Percentiles rank a stretch among this genome's conserved stretches.
phyloP scores from a whole-genome alignment of 2,888 invertebrate species.

The Callimorpha dominula region DNA sequence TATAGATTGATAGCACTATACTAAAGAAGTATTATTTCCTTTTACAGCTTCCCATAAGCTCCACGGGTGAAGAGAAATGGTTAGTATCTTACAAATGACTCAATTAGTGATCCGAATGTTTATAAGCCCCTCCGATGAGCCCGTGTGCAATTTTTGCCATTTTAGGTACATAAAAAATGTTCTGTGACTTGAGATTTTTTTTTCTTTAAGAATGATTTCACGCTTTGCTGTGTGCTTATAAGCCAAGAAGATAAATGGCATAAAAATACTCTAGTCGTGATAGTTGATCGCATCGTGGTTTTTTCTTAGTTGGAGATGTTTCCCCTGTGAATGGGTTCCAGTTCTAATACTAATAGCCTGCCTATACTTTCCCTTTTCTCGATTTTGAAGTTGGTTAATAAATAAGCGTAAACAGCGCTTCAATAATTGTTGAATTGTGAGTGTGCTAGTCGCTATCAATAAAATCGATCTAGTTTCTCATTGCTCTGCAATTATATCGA shows the following conservation, averaged over 20 bases:
- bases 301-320: background rate
- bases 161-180: no score
- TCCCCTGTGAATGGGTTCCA: background rate
- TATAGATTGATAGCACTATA: no score
- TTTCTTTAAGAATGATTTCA: background rate
- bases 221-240: background rate
- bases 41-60: no score
- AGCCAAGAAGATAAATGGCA: no score
- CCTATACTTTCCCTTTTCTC: background rate
- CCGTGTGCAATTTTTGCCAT: background rate
- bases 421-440: background rate
- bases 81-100: no score
- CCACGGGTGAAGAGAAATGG: no score
- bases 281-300: background rate
- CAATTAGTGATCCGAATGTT: no score
- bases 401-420: background rate
- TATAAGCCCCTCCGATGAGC: background rate
- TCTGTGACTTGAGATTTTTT: background rate
- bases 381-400: background rate
- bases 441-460: slow-evolving; percentile 20
- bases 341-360: background rate
- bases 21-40: no score
- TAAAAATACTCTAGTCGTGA: no score
- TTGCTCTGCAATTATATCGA: slow-evolving; percentile 40
- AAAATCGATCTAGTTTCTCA: slow-evolving; percentile 38